Evolutionary conservation across 2,113 vertebrate genomes (phyloP).

Genomic region (Miniopterus natalensis): DNA sequence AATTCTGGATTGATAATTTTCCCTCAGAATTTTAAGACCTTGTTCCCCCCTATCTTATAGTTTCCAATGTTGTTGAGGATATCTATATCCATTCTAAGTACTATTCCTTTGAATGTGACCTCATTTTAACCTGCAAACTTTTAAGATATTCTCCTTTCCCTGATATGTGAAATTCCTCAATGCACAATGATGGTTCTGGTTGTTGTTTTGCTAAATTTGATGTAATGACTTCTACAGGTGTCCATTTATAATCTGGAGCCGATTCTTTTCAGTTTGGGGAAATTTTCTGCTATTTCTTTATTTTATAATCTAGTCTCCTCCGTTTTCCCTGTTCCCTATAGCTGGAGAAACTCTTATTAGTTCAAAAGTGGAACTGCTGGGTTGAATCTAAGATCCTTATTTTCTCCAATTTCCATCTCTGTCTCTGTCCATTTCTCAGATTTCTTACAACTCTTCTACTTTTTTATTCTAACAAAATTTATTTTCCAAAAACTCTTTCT

Average conservation of each 20-base stretch:
- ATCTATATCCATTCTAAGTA: neutral
- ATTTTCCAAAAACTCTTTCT: neutral
- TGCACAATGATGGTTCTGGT: neutral
- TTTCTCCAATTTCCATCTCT: neutral
- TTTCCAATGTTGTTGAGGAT: neutral
- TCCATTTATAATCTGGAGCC: conserved; percentile 25
- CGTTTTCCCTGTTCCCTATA: neutral
- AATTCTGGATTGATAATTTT: conserved; percentile 10
- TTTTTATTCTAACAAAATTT: conserved; percentile 37
- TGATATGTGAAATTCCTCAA: neutral
- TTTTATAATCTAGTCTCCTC: neutral
- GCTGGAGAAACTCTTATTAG: neutral
- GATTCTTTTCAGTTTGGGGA: neutral
- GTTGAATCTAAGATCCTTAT: neutral
- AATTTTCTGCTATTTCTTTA: conserved; percentile 15
- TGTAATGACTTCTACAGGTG: neutral
- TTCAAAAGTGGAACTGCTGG: neutral
- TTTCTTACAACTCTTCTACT: neutral
- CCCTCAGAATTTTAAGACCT: neutral
- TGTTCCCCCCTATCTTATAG: neutral
- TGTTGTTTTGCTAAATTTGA: neutral
- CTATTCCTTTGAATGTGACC: neutral
- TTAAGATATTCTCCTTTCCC: neutral
- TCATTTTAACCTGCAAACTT: conserved; percentile 6
- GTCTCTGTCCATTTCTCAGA: neutral